Percentiles rank a stretch among this genome's conserved stretches.
These are phyloP conservation scores for Oryzias woworae DNA, from an alignment of 2,113 vertebrate genomes.

Conservation along the genomic window DNA sequence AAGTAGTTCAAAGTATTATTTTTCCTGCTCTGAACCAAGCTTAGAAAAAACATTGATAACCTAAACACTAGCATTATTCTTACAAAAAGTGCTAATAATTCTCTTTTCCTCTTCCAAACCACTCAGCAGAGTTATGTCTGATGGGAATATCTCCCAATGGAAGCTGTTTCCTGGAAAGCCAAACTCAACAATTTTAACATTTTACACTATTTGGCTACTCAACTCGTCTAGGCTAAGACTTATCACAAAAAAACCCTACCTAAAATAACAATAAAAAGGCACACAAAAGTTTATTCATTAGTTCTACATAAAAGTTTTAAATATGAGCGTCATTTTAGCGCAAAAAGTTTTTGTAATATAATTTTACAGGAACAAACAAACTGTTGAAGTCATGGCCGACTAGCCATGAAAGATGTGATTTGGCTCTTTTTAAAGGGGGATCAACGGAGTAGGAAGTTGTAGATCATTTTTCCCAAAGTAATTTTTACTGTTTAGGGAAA, in stretches of 20 bases:
- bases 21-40: no score
- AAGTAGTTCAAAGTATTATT: no score
- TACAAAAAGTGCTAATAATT: no score
- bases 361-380: constrained; percentile 40
- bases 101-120: constrained; percentile 36
- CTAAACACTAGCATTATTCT: no score
- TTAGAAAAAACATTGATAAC: no score
- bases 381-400: constrained; percentile 38
- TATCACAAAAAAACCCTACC: constrained; percentile 54
- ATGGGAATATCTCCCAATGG: constrained; percentile 46
- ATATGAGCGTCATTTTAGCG: no score
- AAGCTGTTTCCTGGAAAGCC: constrained; percentile 61
- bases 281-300: constrained; percentile 2
- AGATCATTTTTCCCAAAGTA: constrained; percentile 11
- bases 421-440: constrained; percentile 38
- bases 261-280: constrained; percentile 15
- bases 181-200: constrained; percentile 49
- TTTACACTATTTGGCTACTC: constrained; percentile 43
- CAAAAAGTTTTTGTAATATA: no score
- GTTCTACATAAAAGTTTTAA: neutral
- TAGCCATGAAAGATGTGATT: constrained; percentile 44
- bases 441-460: constrained; percentile 32
- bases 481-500: constrained; percentile 25
- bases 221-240: constrained; percentile 31
- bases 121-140: constrained; percentile 42